Evolutionary conservation across 2,113 vertebrate genomes (phyloP), one percentile per base, ranked within the genome.

Genomic region (Oostethus manadensis): DNA sequence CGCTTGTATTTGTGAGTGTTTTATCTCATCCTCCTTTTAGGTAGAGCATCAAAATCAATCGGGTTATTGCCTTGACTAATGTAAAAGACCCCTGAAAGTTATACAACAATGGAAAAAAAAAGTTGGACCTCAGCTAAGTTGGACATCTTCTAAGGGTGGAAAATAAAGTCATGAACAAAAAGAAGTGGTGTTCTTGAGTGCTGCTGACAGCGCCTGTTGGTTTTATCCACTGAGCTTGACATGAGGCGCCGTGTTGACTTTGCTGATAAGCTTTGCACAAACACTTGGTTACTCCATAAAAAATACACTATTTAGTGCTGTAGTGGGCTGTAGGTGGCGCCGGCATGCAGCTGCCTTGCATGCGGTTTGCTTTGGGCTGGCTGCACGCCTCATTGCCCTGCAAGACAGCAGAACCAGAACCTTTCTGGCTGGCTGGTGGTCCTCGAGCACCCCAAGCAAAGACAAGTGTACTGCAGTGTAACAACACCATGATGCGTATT

Each of bases 361-460:
- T 38, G 35, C 3, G 10, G 10, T 38, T 38, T 38, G 35, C 10
- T 10, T 38, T 10, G 35, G 35, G 70, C 64, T 71, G 51, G 67
- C 71, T 67, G 73, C 76, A 74, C 66, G 46, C 79, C 79, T 72
- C 73, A 68, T 73, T 73, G 47, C 68, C 76, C 64, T 14, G 18
- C 42, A 35, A 76, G 65, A 81, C 38, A 8, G 38, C 38, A 40
- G 38, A 84, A 81, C 71, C 68, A 78, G 82, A 67, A 51, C 64
- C 55, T 70, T 29, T 56, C 47, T 58, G 60, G 56, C 66, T 64
- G 38, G 55, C 44, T 20, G 54, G 71, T 46, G 70, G 63, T 72
- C 54, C 65, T 49, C 58, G 68, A 61, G 65, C 61, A n/a, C 38
- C 38, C 29, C 4, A 33, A 33, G 29, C 7, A 7, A 33, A 33